Base-by-base conservation (phyloP, 1,140 invertebrate genomes). In the Lepidostoma basale region DNA sequence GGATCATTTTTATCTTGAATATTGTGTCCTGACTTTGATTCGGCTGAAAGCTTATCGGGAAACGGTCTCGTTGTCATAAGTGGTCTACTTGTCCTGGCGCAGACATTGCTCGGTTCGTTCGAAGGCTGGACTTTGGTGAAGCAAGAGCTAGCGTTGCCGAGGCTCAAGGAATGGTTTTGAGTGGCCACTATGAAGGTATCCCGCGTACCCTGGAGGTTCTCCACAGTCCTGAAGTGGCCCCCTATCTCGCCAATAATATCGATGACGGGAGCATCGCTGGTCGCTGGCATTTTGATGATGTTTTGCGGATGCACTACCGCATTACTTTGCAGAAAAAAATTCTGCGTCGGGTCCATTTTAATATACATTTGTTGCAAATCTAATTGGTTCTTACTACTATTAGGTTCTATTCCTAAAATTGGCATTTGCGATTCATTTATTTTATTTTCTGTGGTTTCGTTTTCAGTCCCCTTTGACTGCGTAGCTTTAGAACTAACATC, bases 311-410 rank as follows among this genome's bases (percentile, higher is more conserved):
- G 54, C 54, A 36, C 20, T 59, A 59, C 54, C 54, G 54, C 54
- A 59, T 59, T 59, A 59, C 20, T 59, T 59, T 59, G 54, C 30
- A 59, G 30, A 59, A 59, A 59, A 59, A 59, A 59, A 59, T 59
- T 59, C 54, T 59, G 54, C 54, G 36, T 59, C 16, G 20, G 22
- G 16, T 59, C 54, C 18, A 39, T 59, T 59, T 59, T 59, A 23
- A 59, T 25, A 59, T 14, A 39, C 36, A 40, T 40, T 59, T 59
- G 30, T 22, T 10, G 36, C 6, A 9, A 59, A 12, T 59, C 54
- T 59, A 59, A 39, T 39, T 59, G 54, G 4, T n/a, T 39, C 23
- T 59, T 59, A 20, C 18, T 33, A 33, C 5, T 20, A 59, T 59
- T 59, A 23, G 49, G 6, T 30, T 59, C 54, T 59, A 22, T n/a